These are phyloP conservation scores for Eristalinus aeneus DNA, from an alignment of 2,888 invertebrate genomes.

Conservation along the genomic window DNA sequence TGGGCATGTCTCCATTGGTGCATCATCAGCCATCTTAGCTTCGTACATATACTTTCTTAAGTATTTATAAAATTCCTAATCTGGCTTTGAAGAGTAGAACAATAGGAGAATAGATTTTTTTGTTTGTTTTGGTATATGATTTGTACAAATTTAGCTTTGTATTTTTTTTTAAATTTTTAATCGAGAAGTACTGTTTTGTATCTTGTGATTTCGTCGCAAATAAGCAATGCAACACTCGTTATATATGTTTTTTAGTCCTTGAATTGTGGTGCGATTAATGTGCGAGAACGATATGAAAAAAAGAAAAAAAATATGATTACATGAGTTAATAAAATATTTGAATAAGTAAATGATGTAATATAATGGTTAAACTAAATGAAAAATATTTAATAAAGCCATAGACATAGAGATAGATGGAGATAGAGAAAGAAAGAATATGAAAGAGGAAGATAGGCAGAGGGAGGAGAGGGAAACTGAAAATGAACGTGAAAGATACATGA, in stretches of 20 bases:
- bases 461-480: neutral
- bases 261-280: constrained; percentile 71
- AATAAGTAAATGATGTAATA: constrained; percentile 39
- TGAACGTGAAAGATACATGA: constrained; percentile 10
- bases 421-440: neutral
- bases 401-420: neutral
- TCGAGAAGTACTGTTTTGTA: constrained; percentile 67
- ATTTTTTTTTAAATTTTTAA: constrained; percentile 51
- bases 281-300: constrained; percentile 73
- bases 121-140: constrained; percentile 51
- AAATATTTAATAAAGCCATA: neutral
- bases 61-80: constrained; percentile 72
- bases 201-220: constrained; percentile 74
- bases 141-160: constrained; percentile 54
- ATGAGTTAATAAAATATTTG: constrained; percentile 63
- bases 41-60: constrained; percentile 66
- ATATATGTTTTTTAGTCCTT: constrained; percentile 72
- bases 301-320: constrained; percentile 64
- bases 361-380: constrained; percentile 35
- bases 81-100: constrained; percentile 71
- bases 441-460: neutral
- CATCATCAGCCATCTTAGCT: constrained; percentile 91
- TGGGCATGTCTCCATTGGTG: constrained; percentile 96
- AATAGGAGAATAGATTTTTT: constrained; percentile 65
- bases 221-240: constrained; percentile 75